A percentile compares a stretch with the other conserved stretches of the same genome.
These are phyloP conservation scores for Clarias pachynema DNA, from an alignment of 2,797 vertebrate species.

Conservation along the genomic window DNA sequence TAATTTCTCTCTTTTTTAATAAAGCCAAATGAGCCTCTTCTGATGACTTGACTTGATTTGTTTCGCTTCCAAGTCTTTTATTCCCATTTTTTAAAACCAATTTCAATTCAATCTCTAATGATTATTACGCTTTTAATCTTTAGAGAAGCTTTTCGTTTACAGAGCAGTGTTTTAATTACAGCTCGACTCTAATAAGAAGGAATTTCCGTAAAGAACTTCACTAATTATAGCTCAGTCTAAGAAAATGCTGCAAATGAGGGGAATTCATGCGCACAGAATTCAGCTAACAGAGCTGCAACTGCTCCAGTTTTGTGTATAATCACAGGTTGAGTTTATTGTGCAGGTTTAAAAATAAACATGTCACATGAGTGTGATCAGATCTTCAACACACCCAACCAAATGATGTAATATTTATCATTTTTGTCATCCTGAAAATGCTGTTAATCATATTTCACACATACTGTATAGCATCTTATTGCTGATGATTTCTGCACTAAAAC, in stretches of 20 bases:
- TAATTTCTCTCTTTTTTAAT: neutral
- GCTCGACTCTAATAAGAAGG: slow-evolving; percentile 4
- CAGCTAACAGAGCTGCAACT: neutral
- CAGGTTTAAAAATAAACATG: neutral
- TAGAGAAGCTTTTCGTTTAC: neutral
- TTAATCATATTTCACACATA: neutral
- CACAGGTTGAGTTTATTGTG: neutral
- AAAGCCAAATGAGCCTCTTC: neutral
- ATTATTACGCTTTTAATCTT: neutral
- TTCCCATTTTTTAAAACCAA: neutral
- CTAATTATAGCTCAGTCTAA: slow-evolving; percentile 5
- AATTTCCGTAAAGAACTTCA: neutral
- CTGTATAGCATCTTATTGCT: neutral
- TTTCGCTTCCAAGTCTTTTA: neutral
- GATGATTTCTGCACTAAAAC: neutral
- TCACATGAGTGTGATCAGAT: neutral
- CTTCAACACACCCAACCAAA: neutral
- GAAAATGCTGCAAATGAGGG: neutral
- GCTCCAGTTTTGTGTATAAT: neutral
- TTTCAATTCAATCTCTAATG: neutral
- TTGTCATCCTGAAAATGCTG: neutral
- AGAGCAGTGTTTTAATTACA: neutral
- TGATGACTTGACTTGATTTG: neutral
- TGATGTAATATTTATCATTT: neutral
- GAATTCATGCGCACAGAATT: neutral